Base-by-base conservation (phyloP, 2,113 vertebrate species). In the Lophochroa leadbeateri region DNA sequence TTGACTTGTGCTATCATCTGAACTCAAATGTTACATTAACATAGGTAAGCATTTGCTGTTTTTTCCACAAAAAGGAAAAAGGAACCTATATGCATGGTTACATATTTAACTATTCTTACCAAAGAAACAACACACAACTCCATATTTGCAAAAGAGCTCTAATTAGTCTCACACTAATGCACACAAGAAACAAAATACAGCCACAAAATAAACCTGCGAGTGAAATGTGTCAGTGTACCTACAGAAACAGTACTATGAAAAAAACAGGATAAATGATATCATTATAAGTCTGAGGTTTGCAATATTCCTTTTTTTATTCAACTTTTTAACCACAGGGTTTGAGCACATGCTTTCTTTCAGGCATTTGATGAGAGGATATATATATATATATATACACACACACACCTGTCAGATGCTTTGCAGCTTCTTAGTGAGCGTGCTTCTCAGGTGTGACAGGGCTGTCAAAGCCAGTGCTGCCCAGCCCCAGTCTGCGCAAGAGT, bases 11-110 rank as follows among this genome's bases (percentile, higher is more conserved):
- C 77, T 90, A 89, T 43, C 92, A 92, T 92, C 86, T 79, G 86
- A 96, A 84, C 90, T 94, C 70, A 97, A 97, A 95, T 96, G 88
- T 91, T 96, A 91, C 80, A 96, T 95, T 95, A 92, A 93, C 95
- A 95, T 88, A 92, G 90, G 76, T 84, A 81, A 92, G 86, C 37
- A 60, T 49, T 83, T 72, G 52, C 44, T 82, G 2, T 43, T 91
- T 82, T 88, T 35, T 72, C 35, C 47, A 81, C 0, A 1, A 28
- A 68, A 71, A 68, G 33, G 47, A 43, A 85, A 90, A 74, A 88
- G 24, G 29, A 71, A 55, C 9, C 35, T n/a, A 14, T 0, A 11
- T 19, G 10, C 52, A 67, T 44, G 33, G 55, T 71, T 88, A 81
- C 15, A 46, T 18, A 55, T 68, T 67, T 53, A n/a, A 55, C 13